phyloP scores from a whole-genome alignment of 2,888 invertebrate species.

The Operophtera brumata region DNA sequence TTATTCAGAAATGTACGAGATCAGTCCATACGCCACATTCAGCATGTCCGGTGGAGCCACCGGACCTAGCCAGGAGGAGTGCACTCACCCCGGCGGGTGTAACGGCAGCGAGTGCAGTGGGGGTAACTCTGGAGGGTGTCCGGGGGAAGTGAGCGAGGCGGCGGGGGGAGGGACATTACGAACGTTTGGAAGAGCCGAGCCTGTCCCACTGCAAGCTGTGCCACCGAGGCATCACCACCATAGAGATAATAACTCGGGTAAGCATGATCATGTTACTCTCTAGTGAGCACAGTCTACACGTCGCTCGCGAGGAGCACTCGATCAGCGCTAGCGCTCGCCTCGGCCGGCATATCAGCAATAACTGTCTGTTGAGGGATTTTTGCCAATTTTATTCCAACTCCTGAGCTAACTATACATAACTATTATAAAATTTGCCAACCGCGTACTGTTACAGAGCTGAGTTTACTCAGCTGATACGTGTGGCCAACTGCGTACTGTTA shows the following conservation, averaged over 20 bases:
- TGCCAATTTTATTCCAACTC: too few species aligned
- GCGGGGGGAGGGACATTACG: conserved; percentile 84
- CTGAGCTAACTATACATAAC: too few species aligned
- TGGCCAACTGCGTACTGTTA: too few species aligned
- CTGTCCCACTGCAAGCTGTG: conserved; percentile 70
- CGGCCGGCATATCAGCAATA: too few species aligned
- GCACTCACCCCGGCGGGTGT: conserved; percentile 41
- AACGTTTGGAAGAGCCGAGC: conserved; percentile 86
- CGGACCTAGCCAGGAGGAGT: conserved; percentile 32
- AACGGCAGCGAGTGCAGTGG: conserved; percentile 44
- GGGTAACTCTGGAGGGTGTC: conserved; percentile 59
- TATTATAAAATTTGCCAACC: too few species aligned
- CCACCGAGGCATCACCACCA: conserved; percentile 58
- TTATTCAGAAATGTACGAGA: conserved; percentile 88
- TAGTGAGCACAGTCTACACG: too few species aligned
- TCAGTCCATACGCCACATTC: conserved; percentile 90
- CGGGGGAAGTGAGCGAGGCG: conserved; percentile 40
- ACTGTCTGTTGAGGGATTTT: too few species aligned
- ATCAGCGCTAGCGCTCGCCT: too few species aligned
- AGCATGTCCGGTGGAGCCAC: conserved; percentile 75
- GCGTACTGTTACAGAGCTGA: too few species aligned
- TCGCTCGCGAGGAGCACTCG: too few species aligned
- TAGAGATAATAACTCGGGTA: conserved; percentile 32
- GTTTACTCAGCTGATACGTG: too few species aligned
- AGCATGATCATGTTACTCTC: background rate